Conservation (phyloP, 2,888 invertebrate genomes). For the Heliconius aoede region DNA sequence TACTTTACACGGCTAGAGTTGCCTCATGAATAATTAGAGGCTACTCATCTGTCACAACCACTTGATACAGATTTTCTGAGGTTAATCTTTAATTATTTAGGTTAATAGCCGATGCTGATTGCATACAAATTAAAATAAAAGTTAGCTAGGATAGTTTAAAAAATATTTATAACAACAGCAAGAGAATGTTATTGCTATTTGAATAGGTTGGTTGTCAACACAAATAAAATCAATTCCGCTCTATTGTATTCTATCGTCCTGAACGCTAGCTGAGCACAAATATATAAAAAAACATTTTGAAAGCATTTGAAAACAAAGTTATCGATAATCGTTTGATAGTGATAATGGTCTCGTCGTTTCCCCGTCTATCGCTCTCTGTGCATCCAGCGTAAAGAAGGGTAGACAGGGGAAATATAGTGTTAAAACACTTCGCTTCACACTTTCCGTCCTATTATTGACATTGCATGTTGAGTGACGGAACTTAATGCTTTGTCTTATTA, state of each 20-base stretch:
- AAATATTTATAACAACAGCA: background rate
- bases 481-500: background rate
- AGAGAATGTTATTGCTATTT: background rate
- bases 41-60: conserved; percentile 14
- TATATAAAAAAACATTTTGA: background rate
- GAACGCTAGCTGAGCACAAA: background rate
- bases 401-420: background rate
- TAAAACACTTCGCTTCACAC: background rate
- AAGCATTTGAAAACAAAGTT: background rate
- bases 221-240: background rate
- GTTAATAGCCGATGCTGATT: conserved; percentile 4
- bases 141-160: background rate
- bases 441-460: background rate
- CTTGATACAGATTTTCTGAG: conserved; percentile 21
- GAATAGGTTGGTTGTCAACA: background rate
- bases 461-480: background rate
- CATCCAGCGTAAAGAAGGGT: background rate
- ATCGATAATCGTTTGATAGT: background rate
- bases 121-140: background rate
- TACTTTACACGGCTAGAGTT: conserved; percentile 21
- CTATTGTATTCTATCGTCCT: conserved; percentile 6
- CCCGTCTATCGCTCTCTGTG: background rate
- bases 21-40: conserved; percentile 33
- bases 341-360: no score
- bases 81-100: conserved; percentile 6